Conservation (phyloP, 2,888 invertebrate species). For the Tipula unca region DNA sequence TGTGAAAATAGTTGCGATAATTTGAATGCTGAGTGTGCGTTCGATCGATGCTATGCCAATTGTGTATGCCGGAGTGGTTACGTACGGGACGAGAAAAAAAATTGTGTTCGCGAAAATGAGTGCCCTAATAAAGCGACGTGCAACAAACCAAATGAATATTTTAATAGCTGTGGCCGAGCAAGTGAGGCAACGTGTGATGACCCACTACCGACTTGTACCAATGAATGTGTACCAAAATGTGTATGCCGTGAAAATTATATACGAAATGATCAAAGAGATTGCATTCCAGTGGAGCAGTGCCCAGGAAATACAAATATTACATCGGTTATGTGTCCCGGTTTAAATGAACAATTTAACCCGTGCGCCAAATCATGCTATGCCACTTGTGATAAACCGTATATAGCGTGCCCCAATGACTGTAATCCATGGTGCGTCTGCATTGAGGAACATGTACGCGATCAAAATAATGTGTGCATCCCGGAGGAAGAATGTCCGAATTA, state of each 20-base stretch:
- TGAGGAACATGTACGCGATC: background rate
- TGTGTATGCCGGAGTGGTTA: background rate
- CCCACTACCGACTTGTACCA: background rate
- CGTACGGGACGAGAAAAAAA: background rate
- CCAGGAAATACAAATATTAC: background rate
- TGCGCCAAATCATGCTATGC: background rate
- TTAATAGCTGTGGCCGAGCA: background rate
- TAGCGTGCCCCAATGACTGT: background rate
- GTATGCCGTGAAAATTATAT: background rate
- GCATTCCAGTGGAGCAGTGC: background rate
- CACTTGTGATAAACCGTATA: background rate
- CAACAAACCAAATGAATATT: background rate
- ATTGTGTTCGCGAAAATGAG: background rate
- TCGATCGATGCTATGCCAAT: background rate
- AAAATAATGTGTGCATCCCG: background rate
- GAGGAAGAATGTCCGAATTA: background rate
- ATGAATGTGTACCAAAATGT: background rate
- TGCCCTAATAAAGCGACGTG: background rate
- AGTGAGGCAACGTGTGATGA: background rate
- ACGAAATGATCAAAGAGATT: background rate
- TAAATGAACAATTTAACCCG: background rate
- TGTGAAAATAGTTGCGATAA: background rate
- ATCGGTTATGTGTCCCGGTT: background rate
- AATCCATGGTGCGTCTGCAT: background rate
- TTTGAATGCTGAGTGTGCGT: background rate